Evolutionary conservation across 2,797 vertebrate genomes (phyloP).

Genomic region (Cheirogaleus major): DNA sequence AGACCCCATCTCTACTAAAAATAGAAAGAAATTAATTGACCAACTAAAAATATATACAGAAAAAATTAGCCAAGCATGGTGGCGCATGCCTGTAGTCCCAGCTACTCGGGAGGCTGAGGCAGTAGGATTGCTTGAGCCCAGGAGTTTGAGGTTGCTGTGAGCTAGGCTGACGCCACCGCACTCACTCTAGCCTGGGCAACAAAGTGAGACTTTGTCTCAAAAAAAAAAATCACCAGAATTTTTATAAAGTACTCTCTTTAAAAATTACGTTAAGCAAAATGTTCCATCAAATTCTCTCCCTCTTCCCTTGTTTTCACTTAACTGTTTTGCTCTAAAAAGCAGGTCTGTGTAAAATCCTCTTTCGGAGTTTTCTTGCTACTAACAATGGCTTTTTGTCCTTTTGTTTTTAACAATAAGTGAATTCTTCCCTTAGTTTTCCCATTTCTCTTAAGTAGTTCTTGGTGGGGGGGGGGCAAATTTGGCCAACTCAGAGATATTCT

Average conservation of each 20-base stretch:
- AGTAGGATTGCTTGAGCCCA: no score
- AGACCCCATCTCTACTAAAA: no score
- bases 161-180: no score
- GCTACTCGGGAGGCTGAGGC: no score
- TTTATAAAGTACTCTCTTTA: not conserved
- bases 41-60: no score
- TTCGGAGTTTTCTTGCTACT: not conserved
- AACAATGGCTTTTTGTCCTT: not conserved
- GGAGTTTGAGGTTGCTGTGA: no score
- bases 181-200: no score
- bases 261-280: slow-evolving; percentile 50
- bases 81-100: no score
- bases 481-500: not conserved
- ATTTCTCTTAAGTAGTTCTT: not conserved
- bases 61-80: no score
- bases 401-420: not conserved
- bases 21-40: no score
- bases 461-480: not conserved
- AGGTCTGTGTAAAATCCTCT: not conserved
- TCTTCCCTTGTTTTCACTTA: not conserved
- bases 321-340: slow-evolving; percentile 23
- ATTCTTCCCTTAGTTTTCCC: slow-evolving; percentile 6
- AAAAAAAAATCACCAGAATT: slow-evolving; percentile 35
- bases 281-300: slow-evolving; percentile 19
- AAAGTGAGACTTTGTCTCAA: no score